Evolutionary conservation across 2,888 invertebrate genomes (phyloP).

Genomic region (Seira musarum): DNA sequence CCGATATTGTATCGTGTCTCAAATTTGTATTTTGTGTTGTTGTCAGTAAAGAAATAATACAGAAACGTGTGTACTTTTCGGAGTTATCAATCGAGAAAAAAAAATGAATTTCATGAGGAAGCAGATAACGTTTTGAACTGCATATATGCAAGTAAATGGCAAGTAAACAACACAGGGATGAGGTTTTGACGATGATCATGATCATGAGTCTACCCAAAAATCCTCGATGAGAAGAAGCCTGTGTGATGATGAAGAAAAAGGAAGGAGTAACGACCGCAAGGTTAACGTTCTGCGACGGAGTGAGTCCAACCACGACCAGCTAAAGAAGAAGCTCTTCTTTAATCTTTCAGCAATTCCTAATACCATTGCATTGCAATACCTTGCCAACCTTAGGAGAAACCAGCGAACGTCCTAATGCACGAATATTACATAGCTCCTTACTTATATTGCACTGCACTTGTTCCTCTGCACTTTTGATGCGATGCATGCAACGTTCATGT

Average conservation of each 20-base stretch:
- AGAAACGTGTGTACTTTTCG: background rate
- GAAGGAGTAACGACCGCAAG: constrained; percentile 66
- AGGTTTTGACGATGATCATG: background rate
- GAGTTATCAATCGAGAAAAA: background rate
- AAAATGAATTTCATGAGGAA: background rate
- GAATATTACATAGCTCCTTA: too few relatives aligned
- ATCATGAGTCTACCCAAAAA: too few relatives aligned
- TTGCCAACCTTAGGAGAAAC: too few relatives aligned
- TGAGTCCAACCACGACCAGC: constrained; percentile 58
- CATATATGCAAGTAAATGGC: background rate
- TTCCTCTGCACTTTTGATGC: too few relatives aligned
- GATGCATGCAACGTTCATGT: too few relatives aligned
- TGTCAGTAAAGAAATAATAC: too few relatives aligned
- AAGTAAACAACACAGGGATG: constrained; percentile 8
- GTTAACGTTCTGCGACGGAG: constrained; percentile 64
- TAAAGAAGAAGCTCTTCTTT: constrained; percentile 1
- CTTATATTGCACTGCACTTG: too few relatives aligned
- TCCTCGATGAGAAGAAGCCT: background rate
- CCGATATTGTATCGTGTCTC: background rate
- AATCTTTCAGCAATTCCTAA: background rate
- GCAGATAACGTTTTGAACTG: background rate
- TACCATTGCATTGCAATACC: too few relatives aligned
- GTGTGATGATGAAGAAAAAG: constrained; percentile 40
- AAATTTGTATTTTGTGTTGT: too few relatives aligned
- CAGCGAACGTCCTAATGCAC: background rate